Conservation (phyloP, 2,797 vertebrate species). For the Morelia viridis region DNA sequence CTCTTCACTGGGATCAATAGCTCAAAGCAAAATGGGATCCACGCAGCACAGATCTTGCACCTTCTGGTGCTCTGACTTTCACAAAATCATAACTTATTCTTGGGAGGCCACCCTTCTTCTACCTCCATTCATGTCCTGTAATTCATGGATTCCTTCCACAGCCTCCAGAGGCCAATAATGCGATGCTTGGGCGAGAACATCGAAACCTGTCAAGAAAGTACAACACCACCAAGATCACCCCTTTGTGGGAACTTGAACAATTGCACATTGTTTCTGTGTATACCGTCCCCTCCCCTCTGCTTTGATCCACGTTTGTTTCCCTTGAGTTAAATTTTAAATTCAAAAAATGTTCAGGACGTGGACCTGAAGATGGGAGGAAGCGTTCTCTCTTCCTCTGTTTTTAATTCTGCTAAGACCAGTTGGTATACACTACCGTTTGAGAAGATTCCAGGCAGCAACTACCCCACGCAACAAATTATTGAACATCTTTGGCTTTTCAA, state of each 20-base stretch:
- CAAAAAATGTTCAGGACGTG: neutral
- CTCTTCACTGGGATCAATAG: neutral
- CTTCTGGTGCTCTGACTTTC: neutral
- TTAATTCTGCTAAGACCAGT: neutral
- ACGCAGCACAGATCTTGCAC: accelerated
- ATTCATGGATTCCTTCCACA: conserved; percentile 88
- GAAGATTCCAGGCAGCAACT: neutral
- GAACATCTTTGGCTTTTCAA: neutral
- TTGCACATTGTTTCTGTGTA: too few relatives aligned
- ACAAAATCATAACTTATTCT: conserved; percentile 62
- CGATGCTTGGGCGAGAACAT: conserved; percentile 87
- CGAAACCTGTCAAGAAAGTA: conserved; percentile 80
- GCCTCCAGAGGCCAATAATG: conserved; percentile 94
- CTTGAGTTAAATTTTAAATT: neutral
- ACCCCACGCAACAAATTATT: neutral
- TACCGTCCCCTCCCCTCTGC: neutral
- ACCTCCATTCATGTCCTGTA: conserved; percentile 87
- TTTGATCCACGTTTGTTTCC: too few relatives aligned
- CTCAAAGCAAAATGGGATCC: neutral
- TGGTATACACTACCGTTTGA: neutral
- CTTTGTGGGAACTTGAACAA: neutral
- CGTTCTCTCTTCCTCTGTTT: neutral
- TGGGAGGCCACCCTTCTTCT: conserved; percentile 70
- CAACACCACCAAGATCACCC: conserved; percentile 12
- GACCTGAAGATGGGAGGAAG: neutral